Percentiles rank a stretch among this genome's conserved stretches.
Conservation (phyloP, 2,888 invertebrate genomes). For the Ptychoptera albimana region DNA sequence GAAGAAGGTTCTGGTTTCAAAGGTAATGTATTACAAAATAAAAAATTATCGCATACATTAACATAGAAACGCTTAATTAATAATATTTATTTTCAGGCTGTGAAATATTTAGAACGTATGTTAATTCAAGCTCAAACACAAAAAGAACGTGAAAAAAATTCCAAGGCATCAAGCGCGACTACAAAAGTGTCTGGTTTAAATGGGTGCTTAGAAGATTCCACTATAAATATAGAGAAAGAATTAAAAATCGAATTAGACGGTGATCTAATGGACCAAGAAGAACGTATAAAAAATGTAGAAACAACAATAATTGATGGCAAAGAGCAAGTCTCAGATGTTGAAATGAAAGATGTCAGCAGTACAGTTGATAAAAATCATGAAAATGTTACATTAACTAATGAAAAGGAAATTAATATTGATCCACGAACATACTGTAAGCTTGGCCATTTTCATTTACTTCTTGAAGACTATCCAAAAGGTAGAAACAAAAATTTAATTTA, state of each 20-base stretch:
- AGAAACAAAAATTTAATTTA: slow-evolving; percentile 13
- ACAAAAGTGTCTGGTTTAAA: slow-evolving; percentile 19
- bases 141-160: slow-evolving; percentile 23
- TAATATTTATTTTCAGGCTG: slow-evolving; percentile 38
- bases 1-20: slow-evolving; percentile 65
- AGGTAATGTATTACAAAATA: slow-evolving; percentile 30
- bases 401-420: slow-evolving; percentile 61
- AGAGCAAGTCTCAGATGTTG: slow-evolving; percentile 14
- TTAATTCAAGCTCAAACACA: slow-evolving; percentile 60
- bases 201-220: slow-evolving; percentile 11
- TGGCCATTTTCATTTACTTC: slow-evolving; percentile 84
- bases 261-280: slow-evolving; percentile 5
- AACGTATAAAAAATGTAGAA: slow-evolving; percentile 5
- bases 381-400: slow-evolving; percentile 30
- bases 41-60: not conserved
- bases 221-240: slow-evolving; percentile 1
- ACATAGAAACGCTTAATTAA: not conserved
- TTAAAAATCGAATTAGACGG: slow-evolving; percentile 6
- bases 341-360: slow-evolving; percentile 12
- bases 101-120: slow-evolving; percentile 73
- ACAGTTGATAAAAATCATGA: slow-evolving; percentile 12
- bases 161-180: slow-evolving; percentile 12
- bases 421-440: slow-evolving; percentile 86
- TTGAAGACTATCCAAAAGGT: slow-evolving; percentile 94
- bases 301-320: slow-evolving; percentile 10